phyloP scores from a whole-genome alignment of 2,888 invertebrate genomes.

The Esperia sulphurella region DNA sequence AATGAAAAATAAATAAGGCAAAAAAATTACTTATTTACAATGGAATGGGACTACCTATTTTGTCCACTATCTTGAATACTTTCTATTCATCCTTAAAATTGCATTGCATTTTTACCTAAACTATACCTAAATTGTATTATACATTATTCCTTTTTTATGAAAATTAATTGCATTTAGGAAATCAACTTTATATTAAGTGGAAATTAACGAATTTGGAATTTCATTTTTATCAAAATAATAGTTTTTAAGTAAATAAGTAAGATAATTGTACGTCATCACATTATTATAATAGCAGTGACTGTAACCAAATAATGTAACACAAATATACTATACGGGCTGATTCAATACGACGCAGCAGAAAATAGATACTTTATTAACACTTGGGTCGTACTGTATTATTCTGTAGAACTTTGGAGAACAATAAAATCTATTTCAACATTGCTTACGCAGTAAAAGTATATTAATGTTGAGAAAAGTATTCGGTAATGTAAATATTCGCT shows the following conservation, averaged over 20 bases:
- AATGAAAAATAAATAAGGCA: too few relatives aligned
- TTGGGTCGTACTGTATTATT: neutral
- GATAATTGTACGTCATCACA: slow-evolving; percentile 17
- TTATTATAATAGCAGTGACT: slow-evolving; percentile 7
- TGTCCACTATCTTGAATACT: too few relatives aligned
- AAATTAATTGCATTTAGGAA: slow-evolving; percentile 14
- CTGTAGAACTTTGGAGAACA: neutral
- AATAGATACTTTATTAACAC: neutral
- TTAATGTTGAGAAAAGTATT: slow-evolving; percentile 37
- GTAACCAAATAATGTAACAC: slow-evolving; percentile 3
- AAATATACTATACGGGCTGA: neutral
- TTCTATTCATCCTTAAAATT: too few relatives aligned
- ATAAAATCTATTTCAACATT: slow-evolving; percentile 22
- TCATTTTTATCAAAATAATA: slow-evolving; percentile 37
- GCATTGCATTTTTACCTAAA: too few relatives aligned
- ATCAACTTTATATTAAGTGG: slow-evolving; percentile 29
- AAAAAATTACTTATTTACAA: too few relatives aligned
- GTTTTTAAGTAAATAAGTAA: slow-evolving; percentile 23
- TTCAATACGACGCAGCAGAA: neutral
- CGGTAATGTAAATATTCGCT: slow-evolving; percentile 67
- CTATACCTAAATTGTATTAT: too few relatives aligned
- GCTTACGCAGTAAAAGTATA: slow-evolving; percentile 37
- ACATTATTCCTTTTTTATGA: slow-evolving; percentile 1
- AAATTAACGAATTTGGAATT: slow-evolving; percentile 56
- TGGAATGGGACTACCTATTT: too few relatives aligned